These are phyloP conservation scores for Conus ventricosus DNA, from an alignment of 1,140 invertebrate species.

Conservation along the genomic window DNA sequence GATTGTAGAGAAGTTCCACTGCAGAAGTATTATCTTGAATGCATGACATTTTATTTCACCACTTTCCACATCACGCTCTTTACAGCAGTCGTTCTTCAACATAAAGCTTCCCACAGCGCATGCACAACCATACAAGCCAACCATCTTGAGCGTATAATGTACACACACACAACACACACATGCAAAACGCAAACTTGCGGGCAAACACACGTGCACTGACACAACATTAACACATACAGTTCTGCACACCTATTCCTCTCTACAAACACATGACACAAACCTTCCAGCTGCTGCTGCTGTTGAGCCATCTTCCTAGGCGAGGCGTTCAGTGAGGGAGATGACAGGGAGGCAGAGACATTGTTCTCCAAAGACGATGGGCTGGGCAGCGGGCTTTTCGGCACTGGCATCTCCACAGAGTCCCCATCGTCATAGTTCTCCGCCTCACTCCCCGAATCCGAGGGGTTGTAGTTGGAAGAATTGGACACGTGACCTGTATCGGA, in stretches of 20 bases:
- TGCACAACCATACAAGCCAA: too few relatives aligned
- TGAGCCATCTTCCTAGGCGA: conserved; percentile 29
- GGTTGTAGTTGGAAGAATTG: conserved; percentile 46
- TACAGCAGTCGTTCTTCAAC: too few relatives aligned
- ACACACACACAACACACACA: too few relatives aligned
- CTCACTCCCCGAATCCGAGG: conserved; percentile 48
- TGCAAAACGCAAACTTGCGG: too few relatives aligned
- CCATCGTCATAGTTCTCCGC: conserved; percentile 30
- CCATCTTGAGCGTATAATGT: too few relatives aligned
- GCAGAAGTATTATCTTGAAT: too few relatives aligned
- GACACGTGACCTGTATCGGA: conserved; percentile 33
- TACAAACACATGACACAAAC: background rate
- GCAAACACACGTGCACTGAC: background rate
- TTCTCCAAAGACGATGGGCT: background rate
- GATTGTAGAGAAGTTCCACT: too few relatives aligned
- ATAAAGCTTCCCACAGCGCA: too few relatives aligned
- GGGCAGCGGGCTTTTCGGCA: background rate
- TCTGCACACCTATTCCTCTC: too few relatives aligned
- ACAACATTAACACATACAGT: too few relatives aligned
- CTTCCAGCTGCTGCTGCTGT: conserved; percentile 21
- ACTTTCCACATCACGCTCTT: too few relatives aligned
- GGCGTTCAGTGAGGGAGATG: background rate
- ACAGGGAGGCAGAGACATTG: background rate
- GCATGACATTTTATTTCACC: too few relatives aligned
- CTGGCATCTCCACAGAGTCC: background rate